Evolutionary conservation across 2,888 invertebrate species (phyloP), one percentile per base, ranked within the genome.

Genomic region (Nephrotoma guestfalica): DNA sequence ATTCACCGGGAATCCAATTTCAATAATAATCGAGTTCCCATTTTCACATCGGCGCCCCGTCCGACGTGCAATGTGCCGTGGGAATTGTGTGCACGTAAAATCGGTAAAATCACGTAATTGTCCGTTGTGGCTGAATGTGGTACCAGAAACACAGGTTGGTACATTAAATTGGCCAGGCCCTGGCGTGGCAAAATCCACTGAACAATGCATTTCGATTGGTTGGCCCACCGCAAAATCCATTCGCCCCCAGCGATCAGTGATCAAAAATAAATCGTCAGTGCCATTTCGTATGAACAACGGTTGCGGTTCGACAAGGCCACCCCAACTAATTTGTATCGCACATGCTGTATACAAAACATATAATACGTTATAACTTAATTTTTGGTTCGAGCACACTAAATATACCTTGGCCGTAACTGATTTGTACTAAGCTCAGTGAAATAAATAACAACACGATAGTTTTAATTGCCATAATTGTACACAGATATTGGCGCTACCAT

Each of bases 1-100:
- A 42, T 88, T 88, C 4, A 91, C 88, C 9, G 89, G 87, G 88
- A 91, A 92, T 85, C 93, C 92, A 41, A 92, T 90, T 83, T 91
- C 91, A 86, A 91, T 90, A 86, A 71, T 30, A 13, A 30, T 30
- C 9, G 71, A 71, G 30, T 71, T 30, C 9, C 71, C 71, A 71
- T 9, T 30, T 4, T 30, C 30, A 30, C 71, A 71, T 13, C 7
- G 7, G 9, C 71, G 71, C 2, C 9, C 30, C 2, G 71, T 71
- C 2, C 30, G 71, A 4, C 71, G 71, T 4, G 11, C 71, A 71
- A 2, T 30, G 9, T 71, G 71, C 30, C 30, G 30, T 9, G 71
- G 71, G 11, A 30, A 71, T 30, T 7, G 30, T 1, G 30, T 71
- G 30, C 71, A 71, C 5, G 47, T 47, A 47, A 47, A 9, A 41